A percentile compares a stretch with the other conserved stretches of the same genome.
Evolutionary conservation across 2,113 vertebrate genomes (phyloP).

Genomic region (Prinia subflava): DNA sequence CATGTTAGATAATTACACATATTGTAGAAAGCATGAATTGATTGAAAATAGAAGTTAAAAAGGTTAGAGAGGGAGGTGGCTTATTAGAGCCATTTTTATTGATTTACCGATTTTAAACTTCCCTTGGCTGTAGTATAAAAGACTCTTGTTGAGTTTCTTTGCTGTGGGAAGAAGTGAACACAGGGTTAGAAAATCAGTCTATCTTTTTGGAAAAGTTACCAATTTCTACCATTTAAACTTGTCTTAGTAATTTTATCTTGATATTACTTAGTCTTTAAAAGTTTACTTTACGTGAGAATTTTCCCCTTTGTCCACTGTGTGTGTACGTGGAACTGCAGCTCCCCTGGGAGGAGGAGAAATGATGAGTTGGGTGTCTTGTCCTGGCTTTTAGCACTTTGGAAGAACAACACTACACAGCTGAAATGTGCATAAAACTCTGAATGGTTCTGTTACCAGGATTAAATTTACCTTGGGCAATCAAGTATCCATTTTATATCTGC

Average conservation of each 20-base stretch:
- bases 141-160: not conserved
- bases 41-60: not conserved
- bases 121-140: not conserved
- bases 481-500: not conserved
- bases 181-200: not conserved
- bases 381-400: not conserved
- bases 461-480: not conserved
- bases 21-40: not conserved
- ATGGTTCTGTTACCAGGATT: not conserved
- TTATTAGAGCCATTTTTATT: not conserved
- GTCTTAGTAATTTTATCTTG: not conserved
- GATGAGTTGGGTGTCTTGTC: rapidly evolving
- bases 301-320: rapidly evolving
- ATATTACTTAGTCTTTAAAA: not conserved
- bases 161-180: not conserved
- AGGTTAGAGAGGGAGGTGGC: not conserved
- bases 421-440: rapidly evolving
- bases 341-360: rapidly evolving
- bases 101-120: not conserved
- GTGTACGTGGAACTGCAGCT: not conserved
- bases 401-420: not conserved
- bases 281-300: not conserved
- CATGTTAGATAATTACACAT: not conserved
- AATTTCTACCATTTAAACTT: not conserved
- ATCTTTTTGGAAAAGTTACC: not conserved